Conservation (phyloP, 2,888 invertebrate genomes). For the Aphrophora alni region DNA sequence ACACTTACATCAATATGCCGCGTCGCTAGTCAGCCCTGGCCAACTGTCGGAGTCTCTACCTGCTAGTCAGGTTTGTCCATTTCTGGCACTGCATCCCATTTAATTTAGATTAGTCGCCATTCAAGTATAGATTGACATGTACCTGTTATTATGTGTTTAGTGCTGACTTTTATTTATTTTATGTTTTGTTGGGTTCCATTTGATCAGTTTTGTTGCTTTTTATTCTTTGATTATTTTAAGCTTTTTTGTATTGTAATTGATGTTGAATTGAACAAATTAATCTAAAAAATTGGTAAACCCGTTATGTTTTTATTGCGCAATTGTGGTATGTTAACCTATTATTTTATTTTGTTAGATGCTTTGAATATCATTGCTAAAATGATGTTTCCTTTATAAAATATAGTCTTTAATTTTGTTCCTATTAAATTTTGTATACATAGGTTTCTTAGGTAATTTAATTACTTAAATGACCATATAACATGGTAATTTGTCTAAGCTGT, state of each 20-base stretch:
- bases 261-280: neutral
- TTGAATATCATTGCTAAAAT: neutral
- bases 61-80: slow-evolving; percentile 74
- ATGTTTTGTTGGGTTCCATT: neutral
- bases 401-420: too few species aligned
- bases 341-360: neutral
- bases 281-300: neutral
- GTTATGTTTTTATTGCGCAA: neutral
- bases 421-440: too few species aligned
- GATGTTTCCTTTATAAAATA: neutral
- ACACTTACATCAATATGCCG: slow-evolving; percentile 77
- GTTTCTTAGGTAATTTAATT: too few species aligned
- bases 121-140: slow-evolving; percentile 10
- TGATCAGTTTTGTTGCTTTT: neutral
- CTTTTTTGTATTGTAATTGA: slow-evolving; percentile 4
- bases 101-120: neutral
- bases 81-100: slow-evolving; percentile 20
- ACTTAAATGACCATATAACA: too few species aligned
- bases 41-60: slow-evolving; percentile 79
- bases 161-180: neutral
- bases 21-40: slow-evolving; percentile 62
- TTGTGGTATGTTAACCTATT: neutral
- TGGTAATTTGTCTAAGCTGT: too few species aligned
- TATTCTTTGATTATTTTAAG: neutral
- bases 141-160: slow-evolving; percentile 12